Percentiles rank a stretch among this genome's conserved stretches.
Conservation (phyloP, 37 sponge, comb jelly and placozoan species). For the Haliclona indistincta region DNA sequence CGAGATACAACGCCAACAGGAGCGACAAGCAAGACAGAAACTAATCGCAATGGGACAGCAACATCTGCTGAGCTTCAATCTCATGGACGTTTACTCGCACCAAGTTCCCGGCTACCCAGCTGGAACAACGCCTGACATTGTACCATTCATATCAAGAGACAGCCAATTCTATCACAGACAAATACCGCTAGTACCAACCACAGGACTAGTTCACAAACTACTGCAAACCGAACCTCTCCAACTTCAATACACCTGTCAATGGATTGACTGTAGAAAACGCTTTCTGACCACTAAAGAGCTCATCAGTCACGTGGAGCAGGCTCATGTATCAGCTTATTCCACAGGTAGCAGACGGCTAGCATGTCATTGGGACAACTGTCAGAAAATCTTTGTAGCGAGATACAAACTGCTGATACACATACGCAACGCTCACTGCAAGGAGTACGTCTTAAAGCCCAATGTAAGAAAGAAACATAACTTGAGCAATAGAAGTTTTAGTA, state of each 20-base stretch:
- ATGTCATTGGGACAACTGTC: slow-evolving; percentile 45
- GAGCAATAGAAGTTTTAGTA: too few relatives aligned
- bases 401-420: slow-evolving; percentile 62
- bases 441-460: too few relatives aligned
- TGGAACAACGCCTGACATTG: slow-evolving; percentile 31
- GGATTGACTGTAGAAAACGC: slow-evolving; percentile 16
- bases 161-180: neutral
- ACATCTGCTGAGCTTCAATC: slow-evolving; percentile 9
- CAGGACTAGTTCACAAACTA: too few relatives aligned
- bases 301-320: slow-evolving; percentile 30
- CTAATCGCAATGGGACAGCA: neutral
- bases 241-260: slow-evolving; percentile 24
- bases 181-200: neutral
- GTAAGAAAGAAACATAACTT: too few relatives aligned
- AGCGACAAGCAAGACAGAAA: neutral
- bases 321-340: slow-evolving; percentile 15
- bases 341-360: neutral
- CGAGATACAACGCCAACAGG: slow-evolving; percentile 18
- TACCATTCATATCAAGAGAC: slow-evolving; percentile 8
- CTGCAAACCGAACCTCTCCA: neutral
- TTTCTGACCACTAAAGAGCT: slow-evolving; percentile 35
- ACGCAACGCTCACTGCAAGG: slow-evolving; percentile 26
- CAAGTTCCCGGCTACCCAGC: neutral
- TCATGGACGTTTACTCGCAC: neutral
- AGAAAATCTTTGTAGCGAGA: slow-evolving; percentile 14